Conservation (phyloP, 2,113 vertebrate genomes). For the Terrapene triunguis region DNA sequence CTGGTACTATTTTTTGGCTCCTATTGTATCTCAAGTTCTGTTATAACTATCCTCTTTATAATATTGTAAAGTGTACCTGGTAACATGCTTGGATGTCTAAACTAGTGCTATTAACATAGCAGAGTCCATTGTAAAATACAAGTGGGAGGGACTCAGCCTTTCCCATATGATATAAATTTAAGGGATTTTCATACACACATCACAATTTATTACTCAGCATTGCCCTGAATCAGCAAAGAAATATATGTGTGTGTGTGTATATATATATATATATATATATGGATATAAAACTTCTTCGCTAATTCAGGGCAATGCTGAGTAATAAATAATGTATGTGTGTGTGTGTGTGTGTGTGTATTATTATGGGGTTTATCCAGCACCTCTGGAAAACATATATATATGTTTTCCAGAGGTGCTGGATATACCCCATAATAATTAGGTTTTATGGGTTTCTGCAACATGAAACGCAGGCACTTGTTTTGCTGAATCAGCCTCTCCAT, state of each 20-base stretch:
- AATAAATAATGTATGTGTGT: too few relatives aligned
- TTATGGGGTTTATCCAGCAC: too few relatives aligned
- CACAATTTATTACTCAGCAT: constrained; percentile 2
- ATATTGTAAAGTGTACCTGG: background rate
- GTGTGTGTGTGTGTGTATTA: too few relatives aligned
- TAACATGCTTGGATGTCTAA: background rate
- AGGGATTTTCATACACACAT: background rate
- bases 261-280: background rate
- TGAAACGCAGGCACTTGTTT: background rate
- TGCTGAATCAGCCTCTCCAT: constrained; percentile 15
- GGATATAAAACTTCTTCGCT: too few relatives aligned
- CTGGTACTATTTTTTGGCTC: background rate
- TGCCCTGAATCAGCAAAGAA: constrained; percentile 32
- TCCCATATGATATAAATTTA: background rate
- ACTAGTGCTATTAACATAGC: background rate
- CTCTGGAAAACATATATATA: too few relatives aligned
- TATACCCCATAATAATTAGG: constrained; percentile 40
- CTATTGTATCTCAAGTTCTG: background rate
- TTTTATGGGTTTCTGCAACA: constrained; percentile 33
- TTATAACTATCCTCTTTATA: constrained; percentile 17
- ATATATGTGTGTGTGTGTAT: background rate
- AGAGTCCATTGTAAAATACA: background rate
- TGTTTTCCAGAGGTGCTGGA: constrained; percentile 1
- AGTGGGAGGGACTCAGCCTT: background rate
- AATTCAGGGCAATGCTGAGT: too few relatives aligned